Evolutionary conservation across 2,888 invertebrate genomes (phyloP).

Genomic region (Sphaerophoria rueppellii): DNA sequence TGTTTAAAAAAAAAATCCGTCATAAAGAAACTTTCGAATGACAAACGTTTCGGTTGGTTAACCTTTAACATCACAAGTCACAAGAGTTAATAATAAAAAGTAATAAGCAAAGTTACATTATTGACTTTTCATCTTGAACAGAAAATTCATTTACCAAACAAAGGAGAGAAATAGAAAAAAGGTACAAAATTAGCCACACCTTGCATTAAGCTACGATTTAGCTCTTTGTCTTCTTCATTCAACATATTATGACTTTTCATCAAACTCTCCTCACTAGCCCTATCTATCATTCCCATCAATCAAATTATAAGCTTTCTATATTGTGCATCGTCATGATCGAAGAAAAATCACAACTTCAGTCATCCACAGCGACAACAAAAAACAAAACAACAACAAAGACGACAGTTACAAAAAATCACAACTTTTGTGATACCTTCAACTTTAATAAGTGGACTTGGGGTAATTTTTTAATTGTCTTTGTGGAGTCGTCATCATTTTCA

Average conservation of each 20-base stretch:
- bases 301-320: constrained; percentile 64
- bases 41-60: constrained; percentile 49
- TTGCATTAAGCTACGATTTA: constrained; percentile 14
- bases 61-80: constrained; percentile 10
- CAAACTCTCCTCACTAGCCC: not conserved
- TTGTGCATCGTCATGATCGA: constrained; percentile 51
- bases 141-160: constrained; percentile 4
- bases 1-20: constrained; percentile 8
- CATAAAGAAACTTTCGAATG: constrained; percentile 33
- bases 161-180: constrained; percentile 15
- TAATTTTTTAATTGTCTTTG: constrained; percentile 3
- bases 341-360: constrained; percentile 30
- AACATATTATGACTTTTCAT: constrained; percentile 15
- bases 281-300: constrained; percentile 53
- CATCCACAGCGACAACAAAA: constrained; percentile 38
- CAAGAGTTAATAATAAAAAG: not conserved
- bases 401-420: constrained; percentile 14
- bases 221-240: not conserved
- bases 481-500: too few relatives aligned
- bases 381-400: constrained; percentile 40
- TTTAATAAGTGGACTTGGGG: not conserved
- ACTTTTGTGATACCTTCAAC: constrained; percentile 7
- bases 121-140: constrained; percentile 22
- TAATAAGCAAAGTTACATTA: constrained; percentile 21
- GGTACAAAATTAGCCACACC: constrained; percentile 28